Evolutionary conservation across 2,113 vertebrate species (phyloP), one percentile per base, ranked within the genome.

Genomic region (Tetrao urogallus): DNA sequence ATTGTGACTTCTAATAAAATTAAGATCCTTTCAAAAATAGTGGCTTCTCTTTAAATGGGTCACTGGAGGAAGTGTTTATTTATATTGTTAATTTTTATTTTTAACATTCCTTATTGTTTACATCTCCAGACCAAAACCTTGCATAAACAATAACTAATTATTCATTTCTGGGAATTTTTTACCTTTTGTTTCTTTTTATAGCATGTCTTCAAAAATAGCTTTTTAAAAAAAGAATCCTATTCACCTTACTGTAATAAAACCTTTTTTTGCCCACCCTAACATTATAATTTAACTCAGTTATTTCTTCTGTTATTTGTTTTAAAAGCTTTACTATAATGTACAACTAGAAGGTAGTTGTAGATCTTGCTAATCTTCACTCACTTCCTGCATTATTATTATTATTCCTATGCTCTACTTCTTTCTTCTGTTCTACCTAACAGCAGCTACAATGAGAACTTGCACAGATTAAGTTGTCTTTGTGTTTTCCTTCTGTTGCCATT

Each of bases 101-200:
- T 95, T 61, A 54, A 81, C 77, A 64, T 93, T 92, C 88, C 42
- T 91, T 72, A 86, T 80, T 92, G 82, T 95, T 96, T 93, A 69
- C 45, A 70, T 94, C 72, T 91, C 82, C 65, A 86, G 80, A 93
- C 61, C 54, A 86, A 95, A 95, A 87, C 45, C 58, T 66, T 89
- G 25, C 70, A 75, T 71, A 86, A 95, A 96, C 90, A 93, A 89
- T 95, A 89, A 88, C 42, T 56, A 85, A n/a, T 95, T 84, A 95
- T 92, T 96, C 91, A 94, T 89, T 96, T 96, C 95, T 92, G 92
- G 94, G 78, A 94, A 93, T 95, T 94, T 94, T 93, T 88, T 43
- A 84, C 88, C 63, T 73, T 54, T 84, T 92, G 71, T 61, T 95
- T 75, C 92, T 88, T 94, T 95, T 92, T 79, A 92, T 93, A 95